Evolutionary conservation across 2,113 vertebrate species (phyloP).

Genomic region (Gallinago jamesoni): DNA sequence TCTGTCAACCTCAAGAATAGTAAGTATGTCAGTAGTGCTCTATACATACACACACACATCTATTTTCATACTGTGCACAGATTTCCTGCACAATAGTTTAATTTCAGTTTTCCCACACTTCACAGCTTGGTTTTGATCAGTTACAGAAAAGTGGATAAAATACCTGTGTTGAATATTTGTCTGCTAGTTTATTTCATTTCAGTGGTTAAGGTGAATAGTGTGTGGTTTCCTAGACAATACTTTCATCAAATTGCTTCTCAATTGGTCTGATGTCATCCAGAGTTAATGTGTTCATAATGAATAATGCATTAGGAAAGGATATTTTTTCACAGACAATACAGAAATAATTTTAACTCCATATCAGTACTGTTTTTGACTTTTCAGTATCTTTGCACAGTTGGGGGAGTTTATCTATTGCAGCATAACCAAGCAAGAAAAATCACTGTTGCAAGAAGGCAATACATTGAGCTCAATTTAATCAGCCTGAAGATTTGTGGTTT

Average conservation of each 20-base stretch:
- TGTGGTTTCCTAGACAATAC: slow-evolving; percentile 62
- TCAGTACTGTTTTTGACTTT: not conserved
- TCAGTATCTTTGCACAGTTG: not conserved
- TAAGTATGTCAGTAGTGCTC: not conserved
- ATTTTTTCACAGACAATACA: not conserved
- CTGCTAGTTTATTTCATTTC: slow-evolving; percentile 46
- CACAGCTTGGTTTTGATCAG: slow-evolving; percentile 69
- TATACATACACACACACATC: not conserved
- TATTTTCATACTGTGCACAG: slow-evolving; percentile 38
- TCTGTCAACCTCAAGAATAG: not conserved
- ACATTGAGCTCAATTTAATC: not conserved
- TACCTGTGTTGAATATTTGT: slow-evolving; percentile 37
- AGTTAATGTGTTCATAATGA: slow-evolving; percentile 62
- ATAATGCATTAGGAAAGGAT: slow-evolving; percentile 63
- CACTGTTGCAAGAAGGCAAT: not conserved
- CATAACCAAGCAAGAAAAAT: not conserved
- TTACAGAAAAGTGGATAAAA: slow-evolving; percentile 56
- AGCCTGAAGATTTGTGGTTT: not conserved
- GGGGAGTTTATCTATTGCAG: not conserved
- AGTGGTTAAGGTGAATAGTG: slow-evolving; percentile 50
- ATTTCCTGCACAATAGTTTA: slow-evolving; percentile 62
- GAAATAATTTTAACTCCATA: not conserved
- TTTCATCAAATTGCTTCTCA: slow-evolving; percentile 65
- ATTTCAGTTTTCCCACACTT: slow-evolving; percentile 67
- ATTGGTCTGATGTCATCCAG: slow-evolving; percentile 62